Evolutionary conservation across 2,113 vertebrate species (phyloP).

Genomic region (Etheostoma spectabile): DNA sequence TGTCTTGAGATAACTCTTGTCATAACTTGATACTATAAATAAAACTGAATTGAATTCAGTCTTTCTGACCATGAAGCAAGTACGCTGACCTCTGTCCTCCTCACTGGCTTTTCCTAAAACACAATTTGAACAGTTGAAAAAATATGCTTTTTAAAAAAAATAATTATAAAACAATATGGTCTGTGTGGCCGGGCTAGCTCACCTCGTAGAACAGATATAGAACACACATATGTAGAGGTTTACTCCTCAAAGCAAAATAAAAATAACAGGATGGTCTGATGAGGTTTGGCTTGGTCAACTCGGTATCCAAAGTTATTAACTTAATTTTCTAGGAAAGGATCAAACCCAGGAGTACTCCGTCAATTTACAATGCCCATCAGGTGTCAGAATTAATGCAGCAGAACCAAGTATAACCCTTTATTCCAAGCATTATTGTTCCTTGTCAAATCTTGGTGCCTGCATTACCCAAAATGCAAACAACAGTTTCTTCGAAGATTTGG

Average conservation of each 20-base stretch:
- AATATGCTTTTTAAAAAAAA: neutral
- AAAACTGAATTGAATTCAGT: too few species aligned
- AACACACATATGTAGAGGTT: too few species aligned
- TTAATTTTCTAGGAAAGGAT: neutral
- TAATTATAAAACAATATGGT: too few species aligned
- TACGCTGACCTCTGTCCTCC: neutral
- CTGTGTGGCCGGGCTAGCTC: too few species aligned
- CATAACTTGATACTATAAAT: too few species aligned
- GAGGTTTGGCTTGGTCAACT: neutral
- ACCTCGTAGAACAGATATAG: too few species aligned
- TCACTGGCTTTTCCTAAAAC: constrained; percentile 25
- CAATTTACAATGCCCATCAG: neutral
- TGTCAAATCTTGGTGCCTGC: neutral
- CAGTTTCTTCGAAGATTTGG: neutral
- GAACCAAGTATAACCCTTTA: too few species aligned
- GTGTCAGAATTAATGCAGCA: too few species aligned
- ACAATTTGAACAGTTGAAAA: neutral
- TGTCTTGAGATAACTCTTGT: too few species aligned
- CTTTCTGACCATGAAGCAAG: constrained; percentile 3
- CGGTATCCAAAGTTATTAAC: neutral
- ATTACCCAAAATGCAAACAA: neutral
- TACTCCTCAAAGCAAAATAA: too few species aligned
- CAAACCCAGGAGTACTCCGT: neutral
- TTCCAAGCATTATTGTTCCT: neutral
- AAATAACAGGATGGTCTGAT: too few species aligned